Conservation (phyloP, 2,113 vertebrate genomes). For the Heloderma charlesbogerti region DNA sequence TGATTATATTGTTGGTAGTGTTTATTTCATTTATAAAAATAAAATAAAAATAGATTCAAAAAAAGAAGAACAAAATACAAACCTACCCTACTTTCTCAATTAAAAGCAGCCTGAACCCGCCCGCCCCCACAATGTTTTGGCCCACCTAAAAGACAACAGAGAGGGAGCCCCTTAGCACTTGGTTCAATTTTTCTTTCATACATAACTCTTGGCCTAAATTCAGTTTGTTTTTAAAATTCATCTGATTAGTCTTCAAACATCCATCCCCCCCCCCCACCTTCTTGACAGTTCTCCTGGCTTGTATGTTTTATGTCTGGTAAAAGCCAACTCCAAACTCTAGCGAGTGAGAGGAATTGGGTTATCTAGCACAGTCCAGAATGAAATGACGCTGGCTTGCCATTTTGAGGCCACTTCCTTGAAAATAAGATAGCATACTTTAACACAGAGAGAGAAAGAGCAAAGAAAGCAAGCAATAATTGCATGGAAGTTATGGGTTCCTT, state of each 20-base stretch:
- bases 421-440: conserved; percentile 17
- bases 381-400: conserved; percentile 51
- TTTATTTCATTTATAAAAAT: no score
- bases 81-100: not conserved
- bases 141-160: not conserved
- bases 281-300: conserved; percentile 23
- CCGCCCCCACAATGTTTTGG: not conserved
- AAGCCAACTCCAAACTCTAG: conserved; percentile 15
- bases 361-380: not conserved
- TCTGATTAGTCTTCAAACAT: conserved; percentile 23
- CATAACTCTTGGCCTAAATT: not conserved
- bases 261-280: not conserved
- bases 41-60: no score
- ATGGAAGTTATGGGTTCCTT: conserved; percentile 35
- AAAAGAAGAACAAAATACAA: no score
- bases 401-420: conserved; percentile 40
- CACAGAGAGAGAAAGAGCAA: not conserved
- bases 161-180: rapidly evolving
- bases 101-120: not conserved
- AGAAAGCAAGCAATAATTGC: conserved; percentile 29
- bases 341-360: conserved; percentile 35
- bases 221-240: not conserved
- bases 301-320: conserved; percentile 7
- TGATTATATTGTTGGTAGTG: no score
- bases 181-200: not conserved